Base-by-base conservation (phyloP, 2,888 invertebrate species). In the Holacanthella duospinosa region DNA sequence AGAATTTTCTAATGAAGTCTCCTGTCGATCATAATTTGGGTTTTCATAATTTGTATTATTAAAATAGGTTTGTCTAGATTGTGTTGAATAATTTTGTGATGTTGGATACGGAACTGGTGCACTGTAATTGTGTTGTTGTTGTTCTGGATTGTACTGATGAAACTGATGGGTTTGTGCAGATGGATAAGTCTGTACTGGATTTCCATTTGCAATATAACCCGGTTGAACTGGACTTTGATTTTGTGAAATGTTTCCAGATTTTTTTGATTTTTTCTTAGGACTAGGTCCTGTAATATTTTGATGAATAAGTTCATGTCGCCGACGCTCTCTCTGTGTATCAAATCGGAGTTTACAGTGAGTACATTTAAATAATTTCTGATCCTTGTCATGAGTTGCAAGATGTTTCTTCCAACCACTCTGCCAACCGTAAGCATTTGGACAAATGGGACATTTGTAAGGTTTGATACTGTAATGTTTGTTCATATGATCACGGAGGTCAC, bases 401-500 rank as follows among this genome's bases (percentile, higher is more conserved):
- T 57, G 57, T 24, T 29, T 57, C 57, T 57, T 57, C 29, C 27
- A 29, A 16, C 57, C 57, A n/a, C n/a, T 29, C 21, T 57, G 29
- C 57, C 57, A 57, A 24, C 57, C 27, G 36, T 28, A 57, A 25
- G 48, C 21, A 21, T 48, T 48, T 21, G 48, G 48, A 48, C 48
- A 48, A 21, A 48, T 9, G 48, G 12, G 48, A 27, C 59, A 59
- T 44, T 59, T 43, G 59, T 59, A 59, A 2, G 59, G 59, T n/a
- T 36, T 28, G 43, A 59, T 4, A 19, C 19, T 24, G 44, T 59
- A 59, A 21, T 59, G 59, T 4, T 44, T 59, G 25, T 59, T 59
- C 26, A 59, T 25, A 27, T 59, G 59, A 12, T 59, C 59, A n/a
- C 25, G 43, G 21, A 59, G 44, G 36, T 59, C 43, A 36, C 36